phyloP scores from a whole-genome alignment of 2,797 vertebrate species.

The Mus spretus region DNA sequence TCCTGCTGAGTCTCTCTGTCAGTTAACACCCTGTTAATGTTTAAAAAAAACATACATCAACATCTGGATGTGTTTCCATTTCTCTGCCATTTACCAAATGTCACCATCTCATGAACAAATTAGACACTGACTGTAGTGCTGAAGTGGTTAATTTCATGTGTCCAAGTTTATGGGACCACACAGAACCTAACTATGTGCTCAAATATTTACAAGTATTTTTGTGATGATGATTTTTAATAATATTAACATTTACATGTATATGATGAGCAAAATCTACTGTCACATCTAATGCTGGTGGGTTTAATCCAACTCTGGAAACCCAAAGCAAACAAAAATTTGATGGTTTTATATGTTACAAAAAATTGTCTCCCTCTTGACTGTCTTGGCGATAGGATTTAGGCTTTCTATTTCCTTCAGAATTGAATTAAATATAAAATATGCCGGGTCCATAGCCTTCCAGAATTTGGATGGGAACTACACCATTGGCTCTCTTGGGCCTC shows the following conservation, averaged over 20 bases:
- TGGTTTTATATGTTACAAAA: background rate
- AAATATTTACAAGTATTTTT: background rate
- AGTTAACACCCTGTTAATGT: background rate
- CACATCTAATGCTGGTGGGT: background rate
- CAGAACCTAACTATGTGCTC: background rate
- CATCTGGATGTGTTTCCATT: background rate
- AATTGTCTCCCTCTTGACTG: background rate
- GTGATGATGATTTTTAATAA: background rate
- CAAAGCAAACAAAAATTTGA: background rate
- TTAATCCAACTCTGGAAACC: background rate
- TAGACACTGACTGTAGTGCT: background rate
- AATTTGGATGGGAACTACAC: background rate
- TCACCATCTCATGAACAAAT: background rate
- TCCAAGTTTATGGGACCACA: background rate
- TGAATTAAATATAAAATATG: background rate
- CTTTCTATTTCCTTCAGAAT: background rate
- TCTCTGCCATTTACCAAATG: constrained; percentile 20
- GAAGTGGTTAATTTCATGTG: background rate
- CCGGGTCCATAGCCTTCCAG: background rate
- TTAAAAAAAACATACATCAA: constrained; percentile 39
- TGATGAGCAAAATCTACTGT: background rate
- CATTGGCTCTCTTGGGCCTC: background rate
- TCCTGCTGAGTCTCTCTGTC: background rate
- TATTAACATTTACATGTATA: constrained; percentile 12
- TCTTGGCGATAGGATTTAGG: background rate